phyloP scores from a whole-genome alignment of 1,140 invertebrate species.

The Arion vulgaris region DNA sequence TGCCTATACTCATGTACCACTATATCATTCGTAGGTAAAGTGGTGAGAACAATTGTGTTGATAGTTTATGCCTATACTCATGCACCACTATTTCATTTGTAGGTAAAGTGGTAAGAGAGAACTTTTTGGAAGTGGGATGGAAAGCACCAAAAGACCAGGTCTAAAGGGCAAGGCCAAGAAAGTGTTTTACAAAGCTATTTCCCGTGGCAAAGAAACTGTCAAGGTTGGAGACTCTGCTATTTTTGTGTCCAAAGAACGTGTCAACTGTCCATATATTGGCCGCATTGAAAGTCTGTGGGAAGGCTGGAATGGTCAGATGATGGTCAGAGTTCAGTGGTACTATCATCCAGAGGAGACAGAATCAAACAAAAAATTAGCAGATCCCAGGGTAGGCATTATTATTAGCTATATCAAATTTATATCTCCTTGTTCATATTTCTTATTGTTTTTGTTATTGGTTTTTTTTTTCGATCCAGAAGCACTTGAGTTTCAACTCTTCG shows the following conservation, averaged over 20 bases:
- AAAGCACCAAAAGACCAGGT: slow-evolving; percentile 83
- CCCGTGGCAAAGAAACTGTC: slow-evolving; percentile 87
- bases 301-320: slow-evolving; percentile 86
- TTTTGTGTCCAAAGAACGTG: slow-evolving; percentile 89
- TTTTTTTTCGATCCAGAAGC: too few species aligned
- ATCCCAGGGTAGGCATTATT: slow-evolving; percentile 69
- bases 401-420: too few species aligned
- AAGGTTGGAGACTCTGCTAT: slow-evolving; percentile 90
- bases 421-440: too few species aligned
- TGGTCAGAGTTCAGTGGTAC: slow-evolving; percentile 94
- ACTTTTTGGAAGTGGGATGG: slow-evolving; percentile 92
- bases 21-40: too few species aligned
- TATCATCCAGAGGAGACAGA: slow-evolving; percentile 96
- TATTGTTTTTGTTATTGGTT: too few species aligned
- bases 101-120: slow-evolving; percentile 73
- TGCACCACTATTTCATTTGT: background rate
- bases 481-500: too few species aligned
- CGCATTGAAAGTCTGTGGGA: slow-evolving; percentile 93
- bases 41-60: too few species aligned
- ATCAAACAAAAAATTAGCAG: slow-evolving; percentile 71
- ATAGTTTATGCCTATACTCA: too few species aligned
- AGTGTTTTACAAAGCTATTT: slow-evolving; percentile 90
- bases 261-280: slow-evolving; percentile 92
- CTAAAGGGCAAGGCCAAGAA: slow-evolving; percentile 89
- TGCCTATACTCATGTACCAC: background rate